phyloP scores from a whole-genome alignment of 2,888 invertebrate genomes.

The Trimorus sp. region DNA sequence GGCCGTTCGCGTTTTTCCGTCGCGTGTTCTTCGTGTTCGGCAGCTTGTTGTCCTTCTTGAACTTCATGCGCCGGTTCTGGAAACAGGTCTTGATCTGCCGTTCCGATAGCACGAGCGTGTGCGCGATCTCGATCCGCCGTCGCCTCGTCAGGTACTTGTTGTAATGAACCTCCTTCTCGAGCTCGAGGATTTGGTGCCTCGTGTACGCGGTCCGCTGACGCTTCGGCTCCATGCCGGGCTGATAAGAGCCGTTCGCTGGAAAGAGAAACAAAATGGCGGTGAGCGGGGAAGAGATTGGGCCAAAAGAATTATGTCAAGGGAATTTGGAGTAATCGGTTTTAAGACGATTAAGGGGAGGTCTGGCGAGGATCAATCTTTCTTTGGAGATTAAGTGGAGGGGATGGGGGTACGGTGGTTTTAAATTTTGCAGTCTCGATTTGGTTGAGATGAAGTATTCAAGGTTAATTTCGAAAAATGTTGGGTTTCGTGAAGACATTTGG shows the following conservation, averaged over 20 bases:
- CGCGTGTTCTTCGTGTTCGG: constrained; percentile 92
- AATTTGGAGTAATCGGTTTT: no score
- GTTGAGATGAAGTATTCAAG: no score
- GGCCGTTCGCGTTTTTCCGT: constrained; percentile 83
- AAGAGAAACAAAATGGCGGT: constrained; percentile 30
- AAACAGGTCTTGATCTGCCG: constrained; percentile 83
- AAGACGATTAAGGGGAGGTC: no score
- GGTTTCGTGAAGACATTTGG: no score
- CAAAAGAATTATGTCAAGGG: no score
- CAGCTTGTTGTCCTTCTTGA: constrained; percentile 94
- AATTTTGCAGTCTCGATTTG: no score
- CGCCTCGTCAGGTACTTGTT: constrained; percentile 97
- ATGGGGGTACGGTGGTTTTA: no score
- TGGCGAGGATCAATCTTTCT: no score
- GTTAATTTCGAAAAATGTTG: no score
- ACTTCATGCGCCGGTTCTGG: constrained; percentile 85
- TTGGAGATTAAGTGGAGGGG: no score
- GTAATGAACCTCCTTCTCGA: constrained; percentile 99
- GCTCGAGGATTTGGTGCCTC: constrained; percentile 97
- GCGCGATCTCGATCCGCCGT: constrained; percentile 98
- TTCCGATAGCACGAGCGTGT: constrained; percentile 95
- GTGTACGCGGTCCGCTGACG: constrained; percentile 98
- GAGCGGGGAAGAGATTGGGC: no score
- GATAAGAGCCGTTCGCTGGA: constrained; percentile 92
- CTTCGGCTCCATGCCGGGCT: constrained; percentile 97